Percentiles rank a stretch among this genome's conserved stretches.
phyloP scores from a whole-genome alignment of 2,113 vertebrate species.

The Onychorhynchus coronatus region DNA sequence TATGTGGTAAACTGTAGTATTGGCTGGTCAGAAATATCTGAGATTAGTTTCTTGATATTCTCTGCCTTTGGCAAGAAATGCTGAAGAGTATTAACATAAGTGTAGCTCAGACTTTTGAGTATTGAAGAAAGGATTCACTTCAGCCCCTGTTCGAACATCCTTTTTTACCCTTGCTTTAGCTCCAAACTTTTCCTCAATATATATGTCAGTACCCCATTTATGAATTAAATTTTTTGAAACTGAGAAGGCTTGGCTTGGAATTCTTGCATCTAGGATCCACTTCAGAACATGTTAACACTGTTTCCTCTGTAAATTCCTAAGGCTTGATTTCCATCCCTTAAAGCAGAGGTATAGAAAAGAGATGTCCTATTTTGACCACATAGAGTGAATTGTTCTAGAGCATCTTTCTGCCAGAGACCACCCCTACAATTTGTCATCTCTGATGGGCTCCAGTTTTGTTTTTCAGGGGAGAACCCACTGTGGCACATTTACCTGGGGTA shows the following conservation, averaged over 20 bases:
- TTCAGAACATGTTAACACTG: not conserved
- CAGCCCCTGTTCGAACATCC: not conserved
- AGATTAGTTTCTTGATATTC: not conserved
- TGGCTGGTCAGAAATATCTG: not conserved
- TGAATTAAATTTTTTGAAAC: not conserved
- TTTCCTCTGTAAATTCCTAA: not conserved
- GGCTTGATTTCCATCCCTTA: not conserved
- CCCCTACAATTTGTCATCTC: not conserved
- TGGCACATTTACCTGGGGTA: not conserved
- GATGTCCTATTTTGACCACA: not conserved
- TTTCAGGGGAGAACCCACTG: not conserved
- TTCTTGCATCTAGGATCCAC: not conserved
- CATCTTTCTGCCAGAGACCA: not conserved
- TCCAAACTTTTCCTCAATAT: not conserved
- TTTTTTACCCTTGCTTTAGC: not conserved
- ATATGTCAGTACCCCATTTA: not conserved
- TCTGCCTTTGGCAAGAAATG: not conserved
- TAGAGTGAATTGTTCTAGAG: not conserved
- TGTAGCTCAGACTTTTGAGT: not conserved
- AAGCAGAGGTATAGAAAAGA: not conserved
- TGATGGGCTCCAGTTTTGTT: not conserved
- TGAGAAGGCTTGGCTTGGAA: not conserved
- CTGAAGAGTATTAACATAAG: not conserved
- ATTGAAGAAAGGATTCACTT: not conserved
- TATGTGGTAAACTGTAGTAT: not conserved